phyloP scores from a whole-genome alignment of 2,113 vertebrate genomes.

The Sphaerodactylus townsendi region DNA sequence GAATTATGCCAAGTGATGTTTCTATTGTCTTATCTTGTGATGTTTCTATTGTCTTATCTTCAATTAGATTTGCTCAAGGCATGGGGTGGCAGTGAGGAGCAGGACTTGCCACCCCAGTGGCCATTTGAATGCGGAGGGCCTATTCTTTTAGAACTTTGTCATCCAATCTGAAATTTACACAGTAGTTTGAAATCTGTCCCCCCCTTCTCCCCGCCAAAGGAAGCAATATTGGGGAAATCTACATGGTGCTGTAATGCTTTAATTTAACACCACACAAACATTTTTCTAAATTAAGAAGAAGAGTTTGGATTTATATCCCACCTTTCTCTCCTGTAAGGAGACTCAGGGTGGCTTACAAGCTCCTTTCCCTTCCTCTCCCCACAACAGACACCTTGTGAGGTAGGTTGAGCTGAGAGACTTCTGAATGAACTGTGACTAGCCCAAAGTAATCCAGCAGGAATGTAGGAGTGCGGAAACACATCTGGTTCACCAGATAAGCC shows the following conservation, averaged over 20 bases:
- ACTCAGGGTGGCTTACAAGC: too few relatives aligned
- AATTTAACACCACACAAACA: conserved; percentile 49
- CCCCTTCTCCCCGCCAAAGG: not conserved
- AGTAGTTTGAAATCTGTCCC: not conserved
- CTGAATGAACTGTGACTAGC: too few relatives aligned
- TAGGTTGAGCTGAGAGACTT: too few relatives aligned
- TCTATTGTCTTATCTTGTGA: not conserved
- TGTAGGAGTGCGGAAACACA: too few relatives aligned
- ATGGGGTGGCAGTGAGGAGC: not conserved
- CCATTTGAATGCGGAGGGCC: not conserved
- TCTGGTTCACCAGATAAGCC: too few relatives aligned
- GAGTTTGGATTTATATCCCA: too few relatives aligned
- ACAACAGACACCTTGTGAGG: too few relatives aligned
- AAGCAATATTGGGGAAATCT: not conserved
- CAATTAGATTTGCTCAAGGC: not conserved
- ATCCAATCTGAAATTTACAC: not conserved
- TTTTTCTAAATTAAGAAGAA: too few relatives aligned
- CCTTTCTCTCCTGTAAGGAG: too few relatives aligned
- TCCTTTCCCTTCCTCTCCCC: too few relatives aligned
- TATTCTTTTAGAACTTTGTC: not conserved
- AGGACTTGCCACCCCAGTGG: not conserved
- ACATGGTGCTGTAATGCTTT: conserved; percentile 8
- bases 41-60: not conserved
- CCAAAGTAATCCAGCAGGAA: too few relatives aligned
- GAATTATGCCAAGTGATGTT: not conserved